These are phyloP conservation scores for Sebastes glaucus DNA, from an alignment of 2,797 vertebrate species.

Conservation along the genomic window DNA sequence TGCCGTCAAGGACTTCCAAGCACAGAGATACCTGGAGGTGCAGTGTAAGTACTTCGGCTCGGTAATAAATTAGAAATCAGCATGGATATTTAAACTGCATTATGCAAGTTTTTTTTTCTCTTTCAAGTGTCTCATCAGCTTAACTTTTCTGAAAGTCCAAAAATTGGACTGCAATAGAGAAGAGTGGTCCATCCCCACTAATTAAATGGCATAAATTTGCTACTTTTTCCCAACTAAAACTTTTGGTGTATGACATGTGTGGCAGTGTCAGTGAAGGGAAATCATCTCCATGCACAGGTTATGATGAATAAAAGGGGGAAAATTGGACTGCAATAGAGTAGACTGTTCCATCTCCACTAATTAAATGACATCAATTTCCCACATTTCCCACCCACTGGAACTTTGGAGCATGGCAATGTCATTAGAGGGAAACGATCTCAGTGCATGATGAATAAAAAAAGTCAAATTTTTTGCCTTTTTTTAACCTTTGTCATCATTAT, in stretches of 20 bases:
- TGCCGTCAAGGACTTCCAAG: slow-evolving; percentile 94
- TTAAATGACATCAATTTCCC: slow-evolving; percentile 54
- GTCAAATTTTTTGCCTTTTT: neutral
- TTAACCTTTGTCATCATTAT: neutral
- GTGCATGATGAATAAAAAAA: neutral
- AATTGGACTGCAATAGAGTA: slow-evolving; percentile 3
- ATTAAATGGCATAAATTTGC: slow-evolving; percentile 58
- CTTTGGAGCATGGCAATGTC: neutral
- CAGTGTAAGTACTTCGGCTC: slow-evolving; percentile 89
- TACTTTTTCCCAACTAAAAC: slow-evolving; percentile 29
- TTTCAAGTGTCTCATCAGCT: slow-evolving; percentile 43
- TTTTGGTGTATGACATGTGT: slow-evolving; percentile 33
- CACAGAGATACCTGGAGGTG: slow-evolving; percentile 94
- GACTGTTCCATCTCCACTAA: slow-evolving; percentile 44
- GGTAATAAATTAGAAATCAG: slow-evolving; percentile 4
- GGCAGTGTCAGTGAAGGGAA: slow-evolving; percentile 36
- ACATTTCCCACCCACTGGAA: slow-evolving; percentile 15
- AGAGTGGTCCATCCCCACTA: slow-evolving; percentile 26
- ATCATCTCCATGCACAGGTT: slow-evolving; percentile 28
- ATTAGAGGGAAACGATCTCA: neutral
- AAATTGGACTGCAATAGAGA: slow-evolving; percentile 27
- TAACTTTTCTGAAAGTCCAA: slow-evolving; percentile 2
- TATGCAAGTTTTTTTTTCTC: neutral
- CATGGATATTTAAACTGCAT: slow-evolving; percentile 20
- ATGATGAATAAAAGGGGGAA: slow-evolving; percentile 30